A percentile compares a stretch with the other conserved stretches of the same genome.
phyloP scores from a whole-genome alignment of 2,797 vertebrate genomes.

The Antennarius maculatus region DNA sequence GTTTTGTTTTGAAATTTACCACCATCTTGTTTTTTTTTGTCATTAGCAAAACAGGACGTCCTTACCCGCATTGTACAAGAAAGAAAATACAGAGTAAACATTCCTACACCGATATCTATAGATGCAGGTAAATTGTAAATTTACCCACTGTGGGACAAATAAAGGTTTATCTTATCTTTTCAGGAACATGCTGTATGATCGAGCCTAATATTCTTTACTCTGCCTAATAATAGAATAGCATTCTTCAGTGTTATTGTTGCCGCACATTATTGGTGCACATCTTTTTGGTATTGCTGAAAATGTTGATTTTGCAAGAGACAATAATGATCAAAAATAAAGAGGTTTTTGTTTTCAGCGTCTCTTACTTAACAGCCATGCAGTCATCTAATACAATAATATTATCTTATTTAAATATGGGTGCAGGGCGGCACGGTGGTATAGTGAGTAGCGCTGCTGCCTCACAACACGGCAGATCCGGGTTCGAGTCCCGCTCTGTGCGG shows the following conservation, averaged over 20 bases:
- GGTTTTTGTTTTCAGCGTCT: slow-evolving; percentile 27
- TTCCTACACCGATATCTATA: slow-evolving; percentile 13
- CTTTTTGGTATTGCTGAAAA: not conserved
- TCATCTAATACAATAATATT: not conserved
- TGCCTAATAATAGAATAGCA: too few species aligned
- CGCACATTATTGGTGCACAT: not conserved
- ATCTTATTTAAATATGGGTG: too few species aligned
- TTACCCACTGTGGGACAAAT: too few species aligned
- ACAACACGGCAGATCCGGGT: too few species aligned
- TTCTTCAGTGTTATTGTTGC: too few species aligned
- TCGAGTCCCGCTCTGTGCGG: too few species aligned
- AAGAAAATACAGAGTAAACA: slow-evolving; percentile 47
- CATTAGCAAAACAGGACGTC: slow-evolving; percentile 73
- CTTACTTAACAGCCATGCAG: not conserved
- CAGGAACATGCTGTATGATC: slow-evolving; percentile 21
- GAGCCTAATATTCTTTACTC: too few species aligned
- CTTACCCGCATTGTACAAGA: slow-evolving; percentile 47
- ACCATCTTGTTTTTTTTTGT: slow-evolving; percentile 57
- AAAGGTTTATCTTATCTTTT: slow-evolving; percentile 10
- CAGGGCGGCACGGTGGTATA: too few species aligned
- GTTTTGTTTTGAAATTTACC: slow-evolving; percentile 65
- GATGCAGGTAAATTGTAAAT: not conserved
- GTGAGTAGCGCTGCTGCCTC: too few species aligned
- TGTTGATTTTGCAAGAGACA: not conserved
- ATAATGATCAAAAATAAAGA: slow-evolving; percentile 25